Conservation (phyloP, 1,140 invertebrate genomes). For the Colletes latitarsis region DNA sequence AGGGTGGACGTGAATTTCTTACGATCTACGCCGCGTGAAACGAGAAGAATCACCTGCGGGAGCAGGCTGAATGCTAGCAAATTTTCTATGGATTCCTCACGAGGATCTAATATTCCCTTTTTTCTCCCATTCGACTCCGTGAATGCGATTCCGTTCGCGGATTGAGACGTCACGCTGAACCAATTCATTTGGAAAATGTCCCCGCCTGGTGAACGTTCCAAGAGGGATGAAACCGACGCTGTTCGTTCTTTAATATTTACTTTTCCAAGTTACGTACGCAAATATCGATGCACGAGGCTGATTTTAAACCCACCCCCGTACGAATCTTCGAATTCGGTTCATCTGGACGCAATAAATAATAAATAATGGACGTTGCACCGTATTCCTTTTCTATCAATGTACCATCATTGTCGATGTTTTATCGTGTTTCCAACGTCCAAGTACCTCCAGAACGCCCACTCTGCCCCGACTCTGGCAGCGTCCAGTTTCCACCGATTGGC, state of each 20-base stretch:
- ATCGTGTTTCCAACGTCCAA: too few species aligned
- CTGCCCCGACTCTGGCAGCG: too few species aligned
- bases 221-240: not conserved
- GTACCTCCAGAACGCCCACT: too few species aligned
- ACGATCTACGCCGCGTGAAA: slow-evolving; percentile 44
- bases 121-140: not conserved
- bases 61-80: slow-evolving; percentile 74
- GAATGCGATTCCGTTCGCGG: slow-evolving; percentile 22
- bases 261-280: too few species aligned
- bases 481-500: too few species aligned
- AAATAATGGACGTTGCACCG: too few species aligned
- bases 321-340: too few species aligned
- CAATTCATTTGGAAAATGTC: slow-evolving; percentile 74
- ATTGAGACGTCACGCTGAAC: slow-evolving; percentile 65
- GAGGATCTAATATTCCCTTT: slow-evolving; percentile 75
- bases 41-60: slow-evolving; percentile 67
- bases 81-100: slow-evolving; percentile 74
- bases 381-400: not conserved
- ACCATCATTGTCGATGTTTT: too few species aligned
- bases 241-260: too few species aligned
- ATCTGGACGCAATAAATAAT: too few species aligned
- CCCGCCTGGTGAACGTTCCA: not conserved
- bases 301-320: too few species aligned
- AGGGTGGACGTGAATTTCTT: slow-evolving; percentile 21
- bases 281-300: too few species aligned